Conservation (phyloP, 1,140 invertebrate species). For the Semibalanus balanoides region DNA sequence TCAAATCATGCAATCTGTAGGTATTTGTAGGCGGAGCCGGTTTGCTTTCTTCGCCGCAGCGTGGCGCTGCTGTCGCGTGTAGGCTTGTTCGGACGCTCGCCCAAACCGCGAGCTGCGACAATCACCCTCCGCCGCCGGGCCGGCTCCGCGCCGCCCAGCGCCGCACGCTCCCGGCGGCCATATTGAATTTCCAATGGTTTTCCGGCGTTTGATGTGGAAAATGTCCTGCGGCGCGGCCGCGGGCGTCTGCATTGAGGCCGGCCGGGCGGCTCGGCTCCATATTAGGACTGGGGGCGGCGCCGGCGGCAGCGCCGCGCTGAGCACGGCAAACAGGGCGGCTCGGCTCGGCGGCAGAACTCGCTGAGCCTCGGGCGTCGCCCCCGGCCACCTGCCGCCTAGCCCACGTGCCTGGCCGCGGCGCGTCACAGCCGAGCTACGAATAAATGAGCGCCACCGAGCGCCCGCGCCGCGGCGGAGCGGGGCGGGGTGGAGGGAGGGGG, state of each 20-base stretch:
- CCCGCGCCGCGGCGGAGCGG: too few relatives aligned
- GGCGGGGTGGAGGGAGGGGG: too few relatives aligned
- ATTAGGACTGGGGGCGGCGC: neutral
- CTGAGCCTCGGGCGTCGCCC: too few relatives aligned
- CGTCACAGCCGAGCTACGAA: neutral
- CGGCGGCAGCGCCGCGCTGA: too few relatives aligned
- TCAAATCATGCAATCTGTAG: too few relatives aligned
- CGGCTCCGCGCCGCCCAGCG: too few relatives aligned
- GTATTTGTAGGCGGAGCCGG: too few relatives aligned
- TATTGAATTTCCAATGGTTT: constrained; percentile 2
- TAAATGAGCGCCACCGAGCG: neutral
- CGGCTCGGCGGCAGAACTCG: neutral
- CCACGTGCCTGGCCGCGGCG: neutral
- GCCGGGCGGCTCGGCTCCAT: neutral
- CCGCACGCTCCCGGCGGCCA: neutral
- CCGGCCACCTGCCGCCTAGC: too few relatives aligned
- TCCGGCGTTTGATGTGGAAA: constrained; percentile 1
- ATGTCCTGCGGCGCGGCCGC: neutral
- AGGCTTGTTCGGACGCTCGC: too few relatives aligned
- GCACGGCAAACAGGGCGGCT: neutral
- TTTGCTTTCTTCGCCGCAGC: too few relatives aligned
- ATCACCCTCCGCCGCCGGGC: too few relatives aligned
- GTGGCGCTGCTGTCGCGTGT: neutral
- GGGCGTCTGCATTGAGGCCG: neutral
- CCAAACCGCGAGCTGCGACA: too few relatives aligned